Percentiles rank a stretch among this genome's conserved stretches.
These are phyloP conservation scores for Threskiornis aethiopicus DNA, from an alignment of 2,797 vertebrate genomes.

Conservation along the genomic window DNA sequence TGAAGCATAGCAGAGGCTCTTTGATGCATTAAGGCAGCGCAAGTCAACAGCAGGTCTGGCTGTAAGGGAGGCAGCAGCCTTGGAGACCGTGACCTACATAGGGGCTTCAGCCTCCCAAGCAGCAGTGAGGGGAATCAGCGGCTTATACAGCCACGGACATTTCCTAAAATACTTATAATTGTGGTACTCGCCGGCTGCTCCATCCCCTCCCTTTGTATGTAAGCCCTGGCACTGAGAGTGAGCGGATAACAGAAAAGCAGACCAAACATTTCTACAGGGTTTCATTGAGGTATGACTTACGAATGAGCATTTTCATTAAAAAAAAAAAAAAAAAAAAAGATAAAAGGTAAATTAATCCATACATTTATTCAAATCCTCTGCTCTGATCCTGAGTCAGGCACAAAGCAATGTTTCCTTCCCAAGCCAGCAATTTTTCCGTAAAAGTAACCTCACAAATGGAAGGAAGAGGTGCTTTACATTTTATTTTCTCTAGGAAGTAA, in stretches of 20 bases:
- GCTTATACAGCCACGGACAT: neutral
- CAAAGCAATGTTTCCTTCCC: constrained; percentile 30
- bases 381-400: constrained; percentile 23
- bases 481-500: constrained; percentile 77
- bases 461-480: constrained; percentile 70
- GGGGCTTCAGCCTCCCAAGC: constrained; percentile 38
- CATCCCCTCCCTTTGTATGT: neutral
- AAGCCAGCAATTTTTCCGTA: constrained; percentile 4
- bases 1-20: constrained; percentile 40
- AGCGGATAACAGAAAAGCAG: neutral
- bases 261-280: neutral
- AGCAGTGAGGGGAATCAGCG: constrained; percentile 15
- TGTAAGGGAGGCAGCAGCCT: constrained; percentile 41
- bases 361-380: constrained; percentile 18
- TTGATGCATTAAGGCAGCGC: constrained; percentile 41
- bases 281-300: constrained; percentile 12
- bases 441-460: constrained; percentile 55
- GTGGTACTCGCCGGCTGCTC: neutral
- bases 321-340: neutral
- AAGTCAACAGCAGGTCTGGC: constrained; percentile 58
- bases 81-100: constrained; percentile 64
- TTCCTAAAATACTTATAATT: constrained; percentile 42
- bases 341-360: constrained; percentile 12
- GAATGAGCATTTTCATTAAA: constrained; percentile 25
- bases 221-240: neutral